Base-by-base conservation (phyloP, 1,140 invertebrate species). In the Hyles vespertilio region DNA sequence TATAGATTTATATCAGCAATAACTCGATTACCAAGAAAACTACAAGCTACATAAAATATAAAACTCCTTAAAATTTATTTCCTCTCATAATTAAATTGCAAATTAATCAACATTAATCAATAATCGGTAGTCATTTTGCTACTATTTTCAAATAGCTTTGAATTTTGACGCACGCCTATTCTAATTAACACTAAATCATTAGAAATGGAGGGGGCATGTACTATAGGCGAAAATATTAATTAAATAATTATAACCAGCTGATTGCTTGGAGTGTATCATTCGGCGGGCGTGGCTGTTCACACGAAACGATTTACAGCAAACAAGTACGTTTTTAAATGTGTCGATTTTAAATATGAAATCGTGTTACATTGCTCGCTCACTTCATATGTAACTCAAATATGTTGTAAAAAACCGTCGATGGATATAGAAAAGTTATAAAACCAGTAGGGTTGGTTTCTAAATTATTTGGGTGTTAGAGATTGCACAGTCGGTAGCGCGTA, bases 161-260 rank as follows among this genome's bases (percentile, higher is more conserved):
- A 2, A 5, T 40, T 40, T 40, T 40, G 36, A 5, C 36, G 36
- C 5, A 40, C 8, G 4, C 8, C 36, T 5, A 40, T 8, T 40
- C 36, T 64, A 74, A 69, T 71, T 61, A 74, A 70, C 63, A 76
- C 59, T 76, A 75, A 74, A 76, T 80, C 74, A 74, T 22, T 22
- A 22, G 22, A 22, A 22, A 22, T 22, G 48, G 53, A 51, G 32
- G 53, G 50, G 54, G 70, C 73, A 79, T 22, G 22, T 22, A 22
- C 22, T 22, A 2, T 70, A 70, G 68, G 65, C 70, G 69, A 76
- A 78, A 72, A 63, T 74, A 70, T 72, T 76, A 77, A 80, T 80
- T 77, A 76, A 80, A 80, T 75, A 76, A 77, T 80, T 77, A 81
- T 73, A 61, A 59, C 68, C 68, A 69, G 68, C 68, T 65, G 74